phyloP scores from a whole-genome alignment of 2,113 vertebrate species.

The Albula glossodonta region DNA sequence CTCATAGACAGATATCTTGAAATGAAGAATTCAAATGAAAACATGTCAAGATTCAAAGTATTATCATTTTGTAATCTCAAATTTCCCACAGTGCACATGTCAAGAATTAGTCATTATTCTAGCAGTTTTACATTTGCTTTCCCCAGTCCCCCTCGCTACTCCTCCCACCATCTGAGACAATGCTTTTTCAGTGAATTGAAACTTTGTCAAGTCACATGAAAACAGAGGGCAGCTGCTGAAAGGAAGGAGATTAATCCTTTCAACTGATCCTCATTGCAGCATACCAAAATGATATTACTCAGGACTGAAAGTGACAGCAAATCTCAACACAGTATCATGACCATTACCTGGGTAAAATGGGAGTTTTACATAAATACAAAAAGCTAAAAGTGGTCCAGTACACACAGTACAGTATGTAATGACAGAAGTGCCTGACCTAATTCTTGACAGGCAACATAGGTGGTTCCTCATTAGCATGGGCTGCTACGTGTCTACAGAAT shows the following conservation, averaged over 20 bases:
- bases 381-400: not conserved
- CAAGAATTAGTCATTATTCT: not conserved
- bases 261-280: not conserved
- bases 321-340: constrained; percentile 7
- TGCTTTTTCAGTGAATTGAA: not conserved
- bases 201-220: not conserved
- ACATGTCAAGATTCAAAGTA: not conserved
- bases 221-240: not conserved
- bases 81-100: not conserved
- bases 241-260: not conserved
- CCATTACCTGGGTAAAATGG: not conserved
- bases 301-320: not conserved
- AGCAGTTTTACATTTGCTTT: not conserved
- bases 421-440: not conserved
- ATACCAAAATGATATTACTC: not conserved
- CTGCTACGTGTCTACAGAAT: no score
- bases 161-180: not conserved
- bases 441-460: not conserved
- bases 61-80: not conserved
- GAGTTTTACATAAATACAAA: not conserved
- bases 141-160: not conserved
- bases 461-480: no score
- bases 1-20: not conserved
- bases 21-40: not conserved
- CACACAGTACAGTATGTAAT: not conserved